Percentiles rank a stretch among this genome's conserved stretches.
phyloP scores from a whole-genome alignment of 2,888 invertebrate genomes.

The Andricus curvator region DNA sequence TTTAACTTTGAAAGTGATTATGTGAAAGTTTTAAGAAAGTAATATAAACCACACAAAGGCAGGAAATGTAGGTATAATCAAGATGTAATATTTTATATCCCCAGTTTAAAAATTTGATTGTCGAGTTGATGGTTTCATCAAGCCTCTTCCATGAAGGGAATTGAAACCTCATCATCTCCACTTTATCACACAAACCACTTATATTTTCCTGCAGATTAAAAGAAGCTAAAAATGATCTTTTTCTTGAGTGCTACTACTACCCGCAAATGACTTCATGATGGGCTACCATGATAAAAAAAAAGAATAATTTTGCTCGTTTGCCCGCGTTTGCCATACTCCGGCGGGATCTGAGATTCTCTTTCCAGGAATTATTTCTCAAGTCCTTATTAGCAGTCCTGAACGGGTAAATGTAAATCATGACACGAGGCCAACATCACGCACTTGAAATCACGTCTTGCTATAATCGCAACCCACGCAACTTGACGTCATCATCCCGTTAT shows the following conservation, averaged over 20 bases:
- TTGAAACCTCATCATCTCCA: not conserved
- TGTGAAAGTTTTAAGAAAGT: too few species aligned
- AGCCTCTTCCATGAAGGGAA: not conserved
- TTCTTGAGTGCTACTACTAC: slow-evolving; percentile 4
- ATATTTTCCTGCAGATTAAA: slow-evolving; percentile 18
- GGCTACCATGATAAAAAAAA: not conserved
- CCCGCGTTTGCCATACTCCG: slow-evolving; percentile 2
- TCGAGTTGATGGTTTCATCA: not conserved
- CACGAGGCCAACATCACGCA: slow-evolving; percentile 43
- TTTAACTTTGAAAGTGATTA: too few species aligned
- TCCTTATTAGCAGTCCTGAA: slow-evolving; percentile 30
- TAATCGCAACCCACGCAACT: slow-evolving; percentile 69
- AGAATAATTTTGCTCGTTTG: not conserved
- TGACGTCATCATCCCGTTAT: slow-evolving; percentile 72
- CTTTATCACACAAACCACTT: slow-evolving; percentile 13
- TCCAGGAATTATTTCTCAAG: slow-evolving; percentile 36
- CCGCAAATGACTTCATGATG: slow-evolving; percentile 18
- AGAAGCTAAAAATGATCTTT: slow-evolving; percentile 2
- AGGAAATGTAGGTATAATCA: not conserved
- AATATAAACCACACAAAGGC: too few species aligned
- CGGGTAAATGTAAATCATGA: slow-evolving; percentile 45
- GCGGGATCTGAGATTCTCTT: slow-evolving; percentile 1
- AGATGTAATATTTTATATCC: not conserved
- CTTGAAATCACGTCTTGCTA: slow-evolving; percentile 61
- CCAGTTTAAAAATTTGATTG: not conserved